Percentiles rank a stretch among this genome's conserved stretches.
These are phyloP conservation scores for Scelioninae gen. 2 DNA, from an alignment of 2,888 invertebrate species.

Conservation along the genomic window DNA sequence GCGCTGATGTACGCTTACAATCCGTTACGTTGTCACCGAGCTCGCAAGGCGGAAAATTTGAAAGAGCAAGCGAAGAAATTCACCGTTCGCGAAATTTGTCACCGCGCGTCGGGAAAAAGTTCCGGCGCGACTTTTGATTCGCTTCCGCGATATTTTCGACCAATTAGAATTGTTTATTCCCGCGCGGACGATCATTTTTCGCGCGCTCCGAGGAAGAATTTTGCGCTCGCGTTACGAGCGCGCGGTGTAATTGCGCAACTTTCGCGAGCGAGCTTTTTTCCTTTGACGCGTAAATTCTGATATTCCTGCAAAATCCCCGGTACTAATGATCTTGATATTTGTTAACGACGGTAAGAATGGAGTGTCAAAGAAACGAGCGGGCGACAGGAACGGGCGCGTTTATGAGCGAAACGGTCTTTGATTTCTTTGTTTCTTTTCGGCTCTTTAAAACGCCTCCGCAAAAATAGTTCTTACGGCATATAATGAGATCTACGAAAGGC, in stretches of 20 bases:
- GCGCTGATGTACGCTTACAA: constrained; percentile 58
- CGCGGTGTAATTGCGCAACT: background rate
- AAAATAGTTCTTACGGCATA: constrained; percentile 40
- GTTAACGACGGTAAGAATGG: constrained; percentile 35
- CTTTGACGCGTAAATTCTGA: constrained; percentile 17
- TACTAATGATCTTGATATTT: constrained; percentile 46
- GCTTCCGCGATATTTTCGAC: background rate
- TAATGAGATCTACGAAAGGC: constrained; percentile 37
- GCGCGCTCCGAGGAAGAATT: background rate
- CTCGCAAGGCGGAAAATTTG: constrained; percentile 58
- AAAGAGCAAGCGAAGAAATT: constrained; percentile 55
- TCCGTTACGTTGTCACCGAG: constrained; percentile 57
- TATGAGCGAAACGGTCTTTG: constrained; percentile 49
- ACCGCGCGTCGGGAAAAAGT: constrained; percentile 17
- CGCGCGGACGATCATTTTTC: background rate
- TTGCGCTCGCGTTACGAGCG: background rate
- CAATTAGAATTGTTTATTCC: background rate
- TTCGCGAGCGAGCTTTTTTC: constrained; percentile 1
- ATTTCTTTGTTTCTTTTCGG: constrained; percentile 44
- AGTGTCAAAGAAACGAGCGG: constrained; percentile 38
- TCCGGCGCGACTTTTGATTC: background rate
- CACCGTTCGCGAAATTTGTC: constrained; percentile 54
- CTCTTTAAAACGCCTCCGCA: constrained; percentile 24
- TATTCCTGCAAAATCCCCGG: constrained; percentile 24
- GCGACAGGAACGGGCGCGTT: constrained; percentile 35